Conservation (phyloP, 2,113 vertebrate genomes). For the Mesitornis unicolor region DNA sequence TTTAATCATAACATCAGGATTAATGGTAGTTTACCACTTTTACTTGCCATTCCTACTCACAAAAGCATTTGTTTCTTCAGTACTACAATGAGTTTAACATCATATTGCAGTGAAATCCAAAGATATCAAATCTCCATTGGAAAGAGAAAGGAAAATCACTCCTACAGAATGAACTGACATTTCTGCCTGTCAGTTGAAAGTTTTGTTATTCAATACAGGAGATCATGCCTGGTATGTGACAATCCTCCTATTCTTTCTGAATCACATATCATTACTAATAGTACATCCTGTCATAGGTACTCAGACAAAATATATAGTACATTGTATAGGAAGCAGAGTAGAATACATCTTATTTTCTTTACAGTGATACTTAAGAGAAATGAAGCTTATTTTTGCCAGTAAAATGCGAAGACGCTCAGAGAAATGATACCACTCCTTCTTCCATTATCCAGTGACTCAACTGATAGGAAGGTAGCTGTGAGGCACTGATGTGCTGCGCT, state of each 20-base stretch:
- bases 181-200: not conserved
- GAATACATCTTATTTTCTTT: not conserved
- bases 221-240: slow-evolving; percentile 3
- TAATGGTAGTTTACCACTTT: not conserved
- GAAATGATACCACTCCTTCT: not conserved
- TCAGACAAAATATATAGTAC: slow-evolving; percentile 28
- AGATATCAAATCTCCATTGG: not conserved
- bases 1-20: not conserved
- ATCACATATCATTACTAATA: slow-evolving; percentile 27
- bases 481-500: not conserved
- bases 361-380: not conserved
- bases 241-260: slow-evolving; percentile 20
- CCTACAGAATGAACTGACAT: slow-evolving; percentile 28
- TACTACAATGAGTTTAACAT: not conserved
- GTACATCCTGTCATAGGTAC: not conserved
- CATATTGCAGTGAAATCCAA: not conserved
- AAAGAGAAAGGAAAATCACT: slow-evolving; percentile 4
- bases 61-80: not conserved
- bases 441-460: not conserved
- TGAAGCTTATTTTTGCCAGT: not conserved
- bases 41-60: not conserved
- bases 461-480: not conserved
- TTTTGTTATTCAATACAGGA: not conserved
- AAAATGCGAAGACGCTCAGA: not conserved
- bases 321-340: not conserved